phyloP scores from a whole-genome alignment of 2,113 vertebrate genomes.

The Podarcis cretensis region DNA sequence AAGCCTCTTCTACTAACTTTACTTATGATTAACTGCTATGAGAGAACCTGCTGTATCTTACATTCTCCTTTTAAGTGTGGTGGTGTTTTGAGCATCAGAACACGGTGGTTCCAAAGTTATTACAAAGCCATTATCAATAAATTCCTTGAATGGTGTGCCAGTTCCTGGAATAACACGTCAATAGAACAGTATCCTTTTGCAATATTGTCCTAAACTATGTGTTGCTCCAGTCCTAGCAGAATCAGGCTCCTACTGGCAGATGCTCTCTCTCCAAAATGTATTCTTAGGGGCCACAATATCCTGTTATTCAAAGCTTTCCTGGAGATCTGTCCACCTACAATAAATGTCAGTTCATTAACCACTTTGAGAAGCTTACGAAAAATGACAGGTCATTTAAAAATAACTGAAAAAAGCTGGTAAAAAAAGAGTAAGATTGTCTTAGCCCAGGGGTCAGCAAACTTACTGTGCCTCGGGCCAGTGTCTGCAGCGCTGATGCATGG shows the following conservation, averaged over 20 bases:
- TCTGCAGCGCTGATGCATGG: no score
- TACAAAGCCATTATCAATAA: not conserved
- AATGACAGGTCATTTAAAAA: not conserved
- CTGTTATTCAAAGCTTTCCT: not conserved
- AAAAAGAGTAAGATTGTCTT: not conserved
- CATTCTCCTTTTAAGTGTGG: not conserved
- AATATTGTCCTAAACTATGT: not conserved
- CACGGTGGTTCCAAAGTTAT: not conserved
- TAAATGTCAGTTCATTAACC: not conserved
- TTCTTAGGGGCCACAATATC: not conserved
- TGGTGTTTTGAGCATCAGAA: not conserved
- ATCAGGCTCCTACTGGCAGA: not conserved
- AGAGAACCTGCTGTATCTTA: not conserved
- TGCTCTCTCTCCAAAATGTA: not conserved
- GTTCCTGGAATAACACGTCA: not conserved
- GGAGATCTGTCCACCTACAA: not conserved
- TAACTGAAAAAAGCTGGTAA: not conserved
- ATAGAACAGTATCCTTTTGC: not conserved
- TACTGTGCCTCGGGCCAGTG: no score
- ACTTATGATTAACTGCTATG: not conserved
- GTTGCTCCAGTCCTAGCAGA: not conserved
- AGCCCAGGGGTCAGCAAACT: no score
- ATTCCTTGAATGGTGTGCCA: not conserved
- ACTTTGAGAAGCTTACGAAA: not conserved
- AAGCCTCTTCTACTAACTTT: not conserved